phyloP scores from a whole-genome alignment of 30 jellyfish, hydroid and myxozoan species.

The Phacellophora camtschatica region DNA sequence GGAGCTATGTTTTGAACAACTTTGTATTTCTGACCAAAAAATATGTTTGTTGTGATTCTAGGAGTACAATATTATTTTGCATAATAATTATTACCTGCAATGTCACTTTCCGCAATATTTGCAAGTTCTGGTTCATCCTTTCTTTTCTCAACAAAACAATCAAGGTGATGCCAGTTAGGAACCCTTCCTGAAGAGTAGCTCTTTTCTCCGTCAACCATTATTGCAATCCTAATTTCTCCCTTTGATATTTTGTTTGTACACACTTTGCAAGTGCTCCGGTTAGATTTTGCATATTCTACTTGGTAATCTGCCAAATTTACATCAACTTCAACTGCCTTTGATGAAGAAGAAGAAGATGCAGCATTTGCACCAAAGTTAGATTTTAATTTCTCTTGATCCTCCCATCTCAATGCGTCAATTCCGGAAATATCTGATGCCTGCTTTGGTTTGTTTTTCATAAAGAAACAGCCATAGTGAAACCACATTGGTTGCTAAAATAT shows the following conservation, averaged over 20 bases:
- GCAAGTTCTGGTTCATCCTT: conserved; percentile 42
- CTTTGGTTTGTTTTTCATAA: conserved; percentile 47
- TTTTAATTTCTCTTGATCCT: conserved; percentile 73
- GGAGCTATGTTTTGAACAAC: too few species aligned
- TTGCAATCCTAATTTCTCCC: conserved; percentile 68
- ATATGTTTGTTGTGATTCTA: too few species aligned
- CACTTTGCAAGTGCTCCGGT: conserved; percentile 83
- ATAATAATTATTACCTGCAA: too few species aligned
- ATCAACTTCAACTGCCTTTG: conserved; percentile 31
- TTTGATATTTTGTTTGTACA: conserved; percentile 74
- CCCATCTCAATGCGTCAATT: conserved; percentile 84
- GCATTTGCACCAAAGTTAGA: conserved; percentile 17
- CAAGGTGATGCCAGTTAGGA: conserved; percentile 92
- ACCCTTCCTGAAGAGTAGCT: conserved; percentile 45
- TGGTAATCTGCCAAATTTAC: conserved; percentile 12
- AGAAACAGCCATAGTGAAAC: conserved; percentile 83
- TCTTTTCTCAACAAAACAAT: conserved; percentile 69
- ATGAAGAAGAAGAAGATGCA: conserved; percentile 1
- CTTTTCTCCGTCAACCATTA: conserved; percentile 69
- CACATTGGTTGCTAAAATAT: conserved; percentile 77
- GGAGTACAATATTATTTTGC: too few species aligned
- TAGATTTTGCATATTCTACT: conserved; percentile 84
- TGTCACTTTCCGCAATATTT: conserved; percentile 14
- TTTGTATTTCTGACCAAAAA: too few species aligned
- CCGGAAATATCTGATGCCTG: conserved; percentile 52